These are phyloP conservation scores for Drosophila anomelani DNA, from an alignment of 2,888 invertebrate genomes.

Conservation along the genomic window DNA sequence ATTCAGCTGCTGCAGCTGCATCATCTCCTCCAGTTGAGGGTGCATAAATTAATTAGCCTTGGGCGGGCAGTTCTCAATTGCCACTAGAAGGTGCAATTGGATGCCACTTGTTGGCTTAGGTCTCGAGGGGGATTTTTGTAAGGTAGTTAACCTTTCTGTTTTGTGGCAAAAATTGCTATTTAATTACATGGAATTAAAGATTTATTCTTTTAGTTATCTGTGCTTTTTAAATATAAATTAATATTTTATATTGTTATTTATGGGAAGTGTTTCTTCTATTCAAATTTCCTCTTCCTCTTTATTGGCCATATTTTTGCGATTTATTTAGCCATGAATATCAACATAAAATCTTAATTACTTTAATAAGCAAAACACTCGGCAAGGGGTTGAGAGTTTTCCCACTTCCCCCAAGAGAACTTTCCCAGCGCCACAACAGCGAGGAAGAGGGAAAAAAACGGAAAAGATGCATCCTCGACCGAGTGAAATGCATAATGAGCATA, in stretches of 20 bases:
- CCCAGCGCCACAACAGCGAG: constrained; percentile 46
- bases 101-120: neutral
- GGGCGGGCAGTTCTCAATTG: constrained; percentile 6
- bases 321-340: constrained; percentile 24
- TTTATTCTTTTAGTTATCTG: neutral
- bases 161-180: neutral
- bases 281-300: neutral
- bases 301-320: constrained; percentile 5
- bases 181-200: neutral
- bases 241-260: too few species aligned
- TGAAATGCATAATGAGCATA: constrained; percentile 77
- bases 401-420: constrained; percentile 53
- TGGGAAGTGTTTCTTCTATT: too few species aligned
- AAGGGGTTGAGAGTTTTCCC: neutral
- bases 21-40: constrained; percentile 27
- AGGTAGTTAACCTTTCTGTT: constrained; percentile 5
- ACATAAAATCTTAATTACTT: constrained; percentile 28
- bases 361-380: constrained; percentile 27
- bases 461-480: constrained; percentile 45
- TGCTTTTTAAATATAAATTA: neutral
- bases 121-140: neutral
- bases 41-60: constrained; percentile 40
- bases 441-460: neutral
- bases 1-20: neutral
- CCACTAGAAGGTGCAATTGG: constrained; percentile 1